These are phyloP conservation scores for Pterois miles DNA, from an alignment of 2,797 vertebrate genomes.

Conservation along the genomic window DNA sequence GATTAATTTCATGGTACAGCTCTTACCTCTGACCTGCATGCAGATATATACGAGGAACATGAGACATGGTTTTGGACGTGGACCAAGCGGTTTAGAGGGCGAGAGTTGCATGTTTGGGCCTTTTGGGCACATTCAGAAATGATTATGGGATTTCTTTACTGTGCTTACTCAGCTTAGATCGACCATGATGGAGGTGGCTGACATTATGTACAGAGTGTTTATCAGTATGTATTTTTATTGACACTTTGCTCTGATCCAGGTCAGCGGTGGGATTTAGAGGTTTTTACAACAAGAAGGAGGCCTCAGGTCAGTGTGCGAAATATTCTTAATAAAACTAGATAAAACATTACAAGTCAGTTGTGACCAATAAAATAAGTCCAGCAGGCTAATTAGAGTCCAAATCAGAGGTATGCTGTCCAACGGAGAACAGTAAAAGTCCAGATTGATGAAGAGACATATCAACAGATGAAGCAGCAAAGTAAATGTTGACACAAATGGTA, in stretches of 20 bases:
- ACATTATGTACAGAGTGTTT: conserved; percentile 41
- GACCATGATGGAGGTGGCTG: conserved; percentile 42
- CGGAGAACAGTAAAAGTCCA: conserved; percentile 43
- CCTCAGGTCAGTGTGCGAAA: conserved; percentile 14
- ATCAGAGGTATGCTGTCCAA: background rate
- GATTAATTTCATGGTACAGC: conserved; percentile 72
- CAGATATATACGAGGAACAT: conserved; percentile 52
- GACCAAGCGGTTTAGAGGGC: conserved; percentile 61
- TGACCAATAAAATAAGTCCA: conserved; percentile 54
- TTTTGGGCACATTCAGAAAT: conserved; percentile 72
- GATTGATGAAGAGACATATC: conserved; percentile 41
- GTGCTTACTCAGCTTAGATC: conserved; percentile 72
- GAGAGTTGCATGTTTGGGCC: conserved; percentile 55
- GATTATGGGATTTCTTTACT: conserved; percentile 67
- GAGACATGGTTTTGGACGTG: conserved; percentile 61
- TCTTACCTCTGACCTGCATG: conserved; percentile 61
- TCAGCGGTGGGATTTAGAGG: conserved; percentile 19
- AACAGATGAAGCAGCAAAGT: conserved; percentile 23
- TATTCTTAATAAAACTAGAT: conserved; percentile 35
- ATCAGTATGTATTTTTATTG: conserved; percentile 40
- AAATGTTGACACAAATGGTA: conserved; percentile 36
- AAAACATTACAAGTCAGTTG: conserved; percentile 42
- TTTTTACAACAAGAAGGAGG: conserved; percentile 24
- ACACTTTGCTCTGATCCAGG: conserved; percentile 24
- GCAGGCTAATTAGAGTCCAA: conserved; percentile 31